Conservation (phyloP, 2,797 vertebrate species). For the Chiloscyllium punctatum region DNA sequence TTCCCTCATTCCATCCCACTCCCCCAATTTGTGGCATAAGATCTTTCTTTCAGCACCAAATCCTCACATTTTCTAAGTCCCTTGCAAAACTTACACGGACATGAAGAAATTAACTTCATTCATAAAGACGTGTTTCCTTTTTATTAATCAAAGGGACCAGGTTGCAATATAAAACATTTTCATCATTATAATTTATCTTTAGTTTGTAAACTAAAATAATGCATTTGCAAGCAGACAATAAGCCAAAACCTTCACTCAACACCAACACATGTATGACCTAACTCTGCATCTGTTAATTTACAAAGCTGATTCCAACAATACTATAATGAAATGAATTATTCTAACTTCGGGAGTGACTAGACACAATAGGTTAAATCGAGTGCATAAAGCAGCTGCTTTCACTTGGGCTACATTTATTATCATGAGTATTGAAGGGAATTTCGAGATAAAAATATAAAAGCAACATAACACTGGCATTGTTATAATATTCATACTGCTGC, state of each 20-base stretch:
- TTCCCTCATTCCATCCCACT: background rate
- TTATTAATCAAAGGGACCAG: background rate
- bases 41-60: background rate
- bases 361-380: background rate
- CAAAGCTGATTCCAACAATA: too few species aligned
- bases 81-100: background rate
- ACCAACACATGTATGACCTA: background rate
- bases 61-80: too few species aligned
- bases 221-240: background rate
- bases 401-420: background rate
- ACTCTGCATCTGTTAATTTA: background rate
- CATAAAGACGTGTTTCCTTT: background rate
- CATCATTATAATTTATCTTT: too few species aligned
- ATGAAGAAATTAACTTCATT: too few species aligned
- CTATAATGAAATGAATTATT: background rate
- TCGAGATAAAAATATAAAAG: background rate
- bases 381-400: background rate
- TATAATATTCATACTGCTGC: background rate
- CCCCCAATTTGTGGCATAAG: background rate
- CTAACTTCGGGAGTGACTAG: too few species aligned
- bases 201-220: background rate
- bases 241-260: background rate
- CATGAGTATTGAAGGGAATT: background rate
- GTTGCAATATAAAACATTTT: background rate
- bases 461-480: background rate